A percentile compares a stretch with the other conserved stretches of the same genome.
Evolutionary conservation across 2,797 vertebrate genomes (phyloP).

Genomic region (Trachurus trachurus): DNA sequence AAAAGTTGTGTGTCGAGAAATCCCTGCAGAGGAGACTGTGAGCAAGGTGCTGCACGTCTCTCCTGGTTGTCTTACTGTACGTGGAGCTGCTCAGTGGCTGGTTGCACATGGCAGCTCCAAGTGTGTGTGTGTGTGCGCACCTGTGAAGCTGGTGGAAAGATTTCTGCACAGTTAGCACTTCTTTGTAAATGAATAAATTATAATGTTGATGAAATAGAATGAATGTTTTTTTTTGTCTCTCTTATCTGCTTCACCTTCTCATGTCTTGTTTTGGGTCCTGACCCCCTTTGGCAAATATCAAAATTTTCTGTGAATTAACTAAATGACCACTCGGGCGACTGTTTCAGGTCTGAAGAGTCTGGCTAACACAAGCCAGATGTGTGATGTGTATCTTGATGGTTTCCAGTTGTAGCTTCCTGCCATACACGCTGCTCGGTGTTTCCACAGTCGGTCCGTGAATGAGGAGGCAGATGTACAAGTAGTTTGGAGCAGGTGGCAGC

Average conservation of each 20-base stretch:
- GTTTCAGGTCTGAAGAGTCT: background rate
- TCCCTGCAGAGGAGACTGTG: conserved; percentile 19
- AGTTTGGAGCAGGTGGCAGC: conserved; percentile 50
- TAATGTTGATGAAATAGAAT: conserved; percentile 13
- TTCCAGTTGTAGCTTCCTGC: background rate
- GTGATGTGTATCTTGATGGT: background rate
- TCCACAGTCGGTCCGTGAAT: conserved; percentile 20
- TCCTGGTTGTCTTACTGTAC: background rate
- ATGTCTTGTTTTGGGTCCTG: background rate
- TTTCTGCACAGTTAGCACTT: conserved; percentile 23
- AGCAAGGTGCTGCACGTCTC: background rate
- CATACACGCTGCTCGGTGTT: conserved; percentile 9
- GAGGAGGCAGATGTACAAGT: conserved; percentile 47
- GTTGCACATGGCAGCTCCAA: conserved; percentile 29
- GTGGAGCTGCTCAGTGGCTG: conserved; percentile 22
- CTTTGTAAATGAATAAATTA: conserved; percentile 47
- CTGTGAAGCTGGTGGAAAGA: background rate
- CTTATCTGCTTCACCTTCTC: background rate
- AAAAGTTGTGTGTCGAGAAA: conserved; percentile 10
- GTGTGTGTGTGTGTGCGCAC: conserved; percentile 34
- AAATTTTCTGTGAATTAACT: background rate
- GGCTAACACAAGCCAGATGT: background rate
- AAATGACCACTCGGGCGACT: background rate
- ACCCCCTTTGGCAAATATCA: too few species aligned
- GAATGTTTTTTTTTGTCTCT: too few species aligned